Conservation (phyloP, 2,888 invertebrate genomes). For the Diaperis boleti region DNA sequence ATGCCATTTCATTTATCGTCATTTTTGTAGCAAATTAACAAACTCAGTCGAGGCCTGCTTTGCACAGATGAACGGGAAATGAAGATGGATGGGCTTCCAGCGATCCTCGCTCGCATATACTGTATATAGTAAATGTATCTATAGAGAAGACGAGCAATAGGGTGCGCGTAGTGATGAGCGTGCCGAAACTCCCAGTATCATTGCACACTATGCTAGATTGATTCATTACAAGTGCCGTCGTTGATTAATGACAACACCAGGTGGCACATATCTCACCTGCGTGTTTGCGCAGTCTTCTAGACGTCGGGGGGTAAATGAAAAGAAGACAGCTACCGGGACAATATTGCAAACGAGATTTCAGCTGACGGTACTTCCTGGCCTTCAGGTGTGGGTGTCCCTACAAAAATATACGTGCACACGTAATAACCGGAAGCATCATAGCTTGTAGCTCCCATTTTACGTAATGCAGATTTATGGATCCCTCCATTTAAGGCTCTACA, state of each 20-base stretch:
- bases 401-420: not conserved
- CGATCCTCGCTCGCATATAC: constrained; percentile 16
- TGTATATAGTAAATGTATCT: constrained; percentile 6
- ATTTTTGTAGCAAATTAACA: constrained; percentile 57
- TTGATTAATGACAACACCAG: constrained; percentile 51
- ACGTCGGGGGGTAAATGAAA: constrained; percentile 36
- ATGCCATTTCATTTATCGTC: constrained; percentile 57
- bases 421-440: no score
- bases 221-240: constrained; percentile 46
- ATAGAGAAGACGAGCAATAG: constrained; percentile 15
- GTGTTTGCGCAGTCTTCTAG: constrained; percentile 40
- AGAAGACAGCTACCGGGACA: constrained; percentile 33
- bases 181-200: constrained; percentile 47
- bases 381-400: constrained; percentile 3
- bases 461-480: no score
- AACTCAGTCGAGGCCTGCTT: constrained; percentile 48
- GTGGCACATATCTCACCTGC: constrained; percentile 50
- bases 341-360: constrained; percentile 34
- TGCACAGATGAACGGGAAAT: constrained; percentile 55
- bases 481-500: no score
- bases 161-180: constrained; percentile 43
- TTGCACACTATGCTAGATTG: constrained; percentile 46
- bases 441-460: no score
- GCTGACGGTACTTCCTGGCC: constrained; percentile 6
- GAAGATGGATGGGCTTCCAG: constrained; percentile 57